phyloP scores from a whole-genome alignment of 1,140 invertebrate species.

The Lasaia peninsularis region DNA sequence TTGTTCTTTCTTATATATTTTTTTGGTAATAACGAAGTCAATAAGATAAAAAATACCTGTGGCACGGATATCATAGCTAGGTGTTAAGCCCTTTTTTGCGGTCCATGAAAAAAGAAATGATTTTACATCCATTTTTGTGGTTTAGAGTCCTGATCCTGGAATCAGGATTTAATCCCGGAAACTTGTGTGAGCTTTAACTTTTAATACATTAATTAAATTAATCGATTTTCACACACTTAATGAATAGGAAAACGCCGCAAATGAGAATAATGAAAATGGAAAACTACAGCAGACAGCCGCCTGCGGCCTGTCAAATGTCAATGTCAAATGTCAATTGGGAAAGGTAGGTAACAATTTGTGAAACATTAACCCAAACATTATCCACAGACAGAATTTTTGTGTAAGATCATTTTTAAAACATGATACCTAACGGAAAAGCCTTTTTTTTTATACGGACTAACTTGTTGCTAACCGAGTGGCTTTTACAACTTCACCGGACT shows the following conservation, averaged over 20 bases:
- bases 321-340: neutral
- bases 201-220: neutral
- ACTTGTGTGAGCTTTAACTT: neutral
- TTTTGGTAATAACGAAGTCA: neutral
- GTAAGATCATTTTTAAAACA: no score
- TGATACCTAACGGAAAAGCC: no score
- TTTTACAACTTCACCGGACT: no score
- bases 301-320: no score
- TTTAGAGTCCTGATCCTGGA: neutral
- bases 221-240: neutral
- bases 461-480: no score
- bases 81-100: slow-evolving; percentile 86
- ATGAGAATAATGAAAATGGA: neutral
- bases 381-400: no score
- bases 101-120: slow-evolving; percentile 94
- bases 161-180: neutral
- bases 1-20: neutral
- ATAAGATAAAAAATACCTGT: slow-evolving; percentile 80
- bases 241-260: neutral
- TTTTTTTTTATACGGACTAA: no score
- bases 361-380: no score
- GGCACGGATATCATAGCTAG: slow-evolving; percentile 88
- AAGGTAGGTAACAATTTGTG: neutral
- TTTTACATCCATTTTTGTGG: slow-evolving; percentile 82
- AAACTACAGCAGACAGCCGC: neutral